These are phyloP conservation scores for Lepidochitona cinerea DNA, from an alignment of 2,888 invertebrate genomes.

Conservation along the genomic window DNA sequence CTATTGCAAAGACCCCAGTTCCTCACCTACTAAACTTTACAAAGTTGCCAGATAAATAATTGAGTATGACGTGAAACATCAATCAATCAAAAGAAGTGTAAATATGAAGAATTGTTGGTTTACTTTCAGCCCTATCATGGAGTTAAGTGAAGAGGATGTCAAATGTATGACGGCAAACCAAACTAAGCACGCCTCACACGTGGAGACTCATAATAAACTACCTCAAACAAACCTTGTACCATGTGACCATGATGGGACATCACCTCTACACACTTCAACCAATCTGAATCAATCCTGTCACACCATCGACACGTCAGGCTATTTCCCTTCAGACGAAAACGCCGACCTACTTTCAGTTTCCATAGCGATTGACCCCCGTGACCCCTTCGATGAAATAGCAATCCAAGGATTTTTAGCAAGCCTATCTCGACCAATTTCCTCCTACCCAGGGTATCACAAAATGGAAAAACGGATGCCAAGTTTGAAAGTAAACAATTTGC, in stretches of 20 bases:
- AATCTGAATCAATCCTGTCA: constrained; percentile 31
- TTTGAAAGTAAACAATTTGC: too few relatives aligned
- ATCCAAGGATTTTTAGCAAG: constrained; percentile 80
- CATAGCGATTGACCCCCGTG: constrained; percentile 67
- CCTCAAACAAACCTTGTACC: not conserved
- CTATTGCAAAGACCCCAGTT: too few relatives aligned
- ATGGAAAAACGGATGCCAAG: constrained; percentile 37
- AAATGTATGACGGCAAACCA: constrained; percentile 11
- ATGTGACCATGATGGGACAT: not conserved
- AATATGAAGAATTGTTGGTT: too few relatives aligned
- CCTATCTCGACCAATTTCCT: constrained; percentile 56
- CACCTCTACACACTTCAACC: too few relatives aligned
- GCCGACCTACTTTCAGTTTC: constrained; percentile 49
- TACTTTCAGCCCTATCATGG: constrained; percentile 64
- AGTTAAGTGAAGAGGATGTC: constrained; percentile 56
- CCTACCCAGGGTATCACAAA: constrained; percentile 42
- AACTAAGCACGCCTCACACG: not conserved
- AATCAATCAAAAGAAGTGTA: too few relatives aligned
- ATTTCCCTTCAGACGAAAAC: constrained; percentile 46
- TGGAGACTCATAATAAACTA: not conserved
- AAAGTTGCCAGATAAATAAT: too few relatives aligned
- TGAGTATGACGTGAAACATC: too few relatives aligned
- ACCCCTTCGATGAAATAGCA: constrained; percentile 86
- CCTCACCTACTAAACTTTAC: too few relatives aligned
- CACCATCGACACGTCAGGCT: constrained; percentile 55